phyloP scores from a whole-genome alignment of 2,797 vertebrate genomes.

The Spondyliosoma cantharus region DNA sequence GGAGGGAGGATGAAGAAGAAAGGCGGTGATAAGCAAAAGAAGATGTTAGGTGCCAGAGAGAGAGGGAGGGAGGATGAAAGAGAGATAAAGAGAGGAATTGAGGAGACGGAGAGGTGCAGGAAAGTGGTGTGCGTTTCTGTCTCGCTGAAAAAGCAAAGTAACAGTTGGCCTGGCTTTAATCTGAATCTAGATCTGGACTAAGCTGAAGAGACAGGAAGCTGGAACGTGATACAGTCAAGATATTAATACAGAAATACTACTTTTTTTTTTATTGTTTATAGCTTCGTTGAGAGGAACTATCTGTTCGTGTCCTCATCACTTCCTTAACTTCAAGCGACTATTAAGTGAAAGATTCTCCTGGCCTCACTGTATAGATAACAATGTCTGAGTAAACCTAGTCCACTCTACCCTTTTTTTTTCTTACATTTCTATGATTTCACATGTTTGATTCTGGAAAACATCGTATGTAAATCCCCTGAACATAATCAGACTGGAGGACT shows the following conservation, averaged over 20 bases:
- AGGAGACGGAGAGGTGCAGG: conserved; percentile 40
- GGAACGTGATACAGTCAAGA: not conserved
- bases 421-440: conserved; percentile 9
- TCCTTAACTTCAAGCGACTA: not conserved
- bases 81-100: conserved; percentile 53
- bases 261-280: not conserved
- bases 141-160: conserved; percentile 66
- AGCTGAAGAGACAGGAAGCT: conserved; percentile 8
- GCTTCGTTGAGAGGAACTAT: not conserved
- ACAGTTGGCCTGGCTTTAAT: conserved; percentile 56
- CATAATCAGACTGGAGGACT: conserved; percentile 44
- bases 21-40: conserved; percentile 82
- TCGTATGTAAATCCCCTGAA: conserved; percentile 26
- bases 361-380: not conserved
- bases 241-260: conserved; percentile 1
- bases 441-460: conserved; percentile 28
- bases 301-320: not conserved
- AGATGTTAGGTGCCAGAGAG: conserved; percentile 72
- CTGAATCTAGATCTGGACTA: conserved; percentile 22
- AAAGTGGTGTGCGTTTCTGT: conserved; percentile 56
- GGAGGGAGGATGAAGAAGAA: conserved; percentile 68
- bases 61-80: conserved; percentile 58
- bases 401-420: not conserved
- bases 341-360: not conserved
- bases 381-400: not conserved